Evolutionary conservation across 2,888 invertebrate species (phyloP).

Genomic region (Parnassius smintheus): DNA sequence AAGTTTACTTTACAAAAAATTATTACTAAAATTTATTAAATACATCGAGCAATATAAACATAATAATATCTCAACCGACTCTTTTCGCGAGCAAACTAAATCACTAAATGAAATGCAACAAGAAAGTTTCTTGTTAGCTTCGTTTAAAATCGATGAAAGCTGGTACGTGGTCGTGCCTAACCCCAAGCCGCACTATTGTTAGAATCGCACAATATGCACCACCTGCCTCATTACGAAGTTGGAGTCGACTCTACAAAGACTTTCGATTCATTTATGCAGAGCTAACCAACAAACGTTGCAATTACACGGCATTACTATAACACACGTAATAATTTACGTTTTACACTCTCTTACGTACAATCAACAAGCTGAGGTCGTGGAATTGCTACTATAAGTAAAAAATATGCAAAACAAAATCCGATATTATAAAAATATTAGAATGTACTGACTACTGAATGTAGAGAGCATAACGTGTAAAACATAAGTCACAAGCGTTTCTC

Average conservation of each 20-base stretch:
- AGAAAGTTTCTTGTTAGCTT: conserved; percentile 17
- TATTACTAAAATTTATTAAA: too few species aligned
- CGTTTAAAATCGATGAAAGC: conserved; percentile 15
- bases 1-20: too few species aligned
- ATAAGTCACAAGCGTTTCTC: too few species aligned
- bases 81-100: not conserved
- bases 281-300: conserved; percentile 14
- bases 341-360: not conserved
- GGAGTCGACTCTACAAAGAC: conserved; percentile 39
- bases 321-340: conserved; percentile 2
- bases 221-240: conserved; percentile 72
- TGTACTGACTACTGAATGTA: too few species aligned
- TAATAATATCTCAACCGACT: too few species aligned
- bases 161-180: conserved; percentile 33
- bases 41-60: too few species aligned
- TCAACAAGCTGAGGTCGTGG: too few species aligned
- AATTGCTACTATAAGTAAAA: too few species aligned
- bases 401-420: too few species aligned
- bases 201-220: conserved; percentile 58
- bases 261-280: conserved; percentile 1
- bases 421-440: too few species aligned
- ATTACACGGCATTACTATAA: conserved; percentile 12
- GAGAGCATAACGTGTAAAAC: too few species aligned
- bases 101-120: conserved; percentile 15
- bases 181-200: conserved; percentile 59